Base-by-base conservation (phyloP, 2,797 vertebrate genomes). In the Otolemur crassicaudatus region DNA sequence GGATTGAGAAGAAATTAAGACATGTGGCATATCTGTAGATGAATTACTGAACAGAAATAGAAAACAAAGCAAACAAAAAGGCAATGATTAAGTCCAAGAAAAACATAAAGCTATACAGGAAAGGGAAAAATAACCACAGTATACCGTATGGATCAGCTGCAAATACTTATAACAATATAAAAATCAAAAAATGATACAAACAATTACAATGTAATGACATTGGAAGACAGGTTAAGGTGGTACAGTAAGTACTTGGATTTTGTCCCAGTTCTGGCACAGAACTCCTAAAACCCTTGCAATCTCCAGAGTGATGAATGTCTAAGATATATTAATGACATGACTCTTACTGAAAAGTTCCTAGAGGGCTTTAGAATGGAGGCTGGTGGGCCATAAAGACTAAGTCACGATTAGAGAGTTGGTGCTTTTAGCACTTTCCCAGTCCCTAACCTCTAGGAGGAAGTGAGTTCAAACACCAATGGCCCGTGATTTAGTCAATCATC, bases 181-280 rank as follows among this genome's bases (percentile, higher is more conserved):
- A 23, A 29, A 63, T 92, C 70, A 13, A 90, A 40, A 90, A 95
- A 61, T 29, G 2, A 97, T 79, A 29, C 70, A 56, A 87, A 89
- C 81, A 94, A 65, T 80, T 53, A 70, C 13, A 43, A 25, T 43
- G 25, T 34, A 65, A 40, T 29, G 60, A 31, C 23, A 82, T n/a
- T 5, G 37, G 29, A 67, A 5, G 61, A 43, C 5, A n/a, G 43
- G 31, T 6, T 5, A 87, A 73, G 25, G 49, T 25, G 14, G 27
- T 19, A 27, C 16, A 31, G 60, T 16, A 29, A 20, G 1, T n/a
- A 31, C 34, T 4, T 49, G 14, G 27, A 31, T 13, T 82, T 37
- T 82, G 31, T 49, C 31, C 13, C 19, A 67, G 46, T 14, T 82
- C 10, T 61, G 43, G 34, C 40, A 88, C 9, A 88, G 69, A 87